Evolutionary conservation across 2,113 vertebrate genomes (phyloP), one percentile per base, ranked within the genome.

Genomic region (Clarias magur): DNA sequence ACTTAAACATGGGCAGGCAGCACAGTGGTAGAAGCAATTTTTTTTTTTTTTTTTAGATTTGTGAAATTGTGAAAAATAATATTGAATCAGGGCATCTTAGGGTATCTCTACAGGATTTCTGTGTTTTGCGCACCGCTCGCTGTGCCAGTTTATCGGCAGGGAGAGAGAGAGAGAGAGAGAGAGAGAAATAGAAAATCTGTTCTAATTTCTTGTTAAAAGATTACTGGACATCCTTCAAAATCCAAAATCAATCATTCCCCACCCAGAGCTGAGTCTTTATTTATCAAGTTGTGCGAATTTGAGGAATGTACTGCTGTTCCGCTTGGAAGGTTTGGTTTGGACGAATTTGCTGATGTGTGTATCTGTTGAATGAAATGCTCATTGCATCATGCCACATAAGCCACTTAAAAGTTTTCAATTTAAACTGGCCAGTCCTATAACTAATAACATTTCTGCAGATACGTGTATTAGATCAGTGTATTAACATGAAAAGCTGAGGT

Each of bases 361-460:
- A 54, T 42, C 73, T 65, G 72, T 38, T 65, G 78, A 59, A 53
- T 56, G n/a, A 15, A 86, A 80, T 27, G 25, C 8, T 16, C 13
- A n/a, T 21, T 78, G 62, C 72, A 30, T 65, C 42, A n/a, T 21
- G 25, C 56, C 72, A 85, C 21, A 63, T 54, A 27, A 80, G 15
- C 70, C 62, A 79, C 42, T 34, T n/a, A 16, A 38, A 80, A 86
- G 10, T 79, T 78, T 23, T 59, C 19, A 72, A 15, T 80, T 85
- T n/a, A 84, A 30, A 57, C 15, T 15, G n/a, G 21, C 19, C 21
- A n/a, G 30, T 10, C 54, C 59, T 85, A 73, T 59, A 38, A 84
- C 42, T 76, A 25, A 25, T 83, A 53, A 67, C 53, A 53, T 15
- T 0, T 11, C 34, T 60, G 17, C 78, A 59, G 56, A 3, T 80